Conservation (phyloP, 1,140 invertebrate genomes). For the Vanessa atalanta region DNA sequence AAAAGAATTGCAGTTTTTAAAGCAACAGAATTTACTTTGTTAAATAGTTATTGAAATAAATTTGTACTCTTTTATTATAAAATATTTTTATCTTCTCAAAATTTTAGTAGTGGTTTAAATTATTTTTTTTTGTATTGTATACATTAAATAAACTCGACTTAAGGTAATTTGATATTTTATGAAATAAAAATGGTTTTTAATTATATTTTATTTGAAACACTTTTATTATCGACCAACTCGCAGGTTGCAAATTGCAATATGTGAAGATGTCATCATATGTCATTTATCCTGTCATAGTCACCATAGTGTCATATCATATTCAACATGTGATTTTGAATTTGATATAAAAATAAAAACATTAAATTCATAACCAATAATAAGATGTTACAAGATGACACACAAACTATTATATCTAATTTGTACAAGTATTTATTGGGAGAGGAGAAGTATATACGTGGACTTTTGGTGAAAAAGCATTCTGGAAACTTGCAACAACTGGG, state of each 20-base stretch:
- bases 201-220: too few species aligned
- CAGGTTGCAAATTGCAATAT: background rate
- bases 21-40: background rate
- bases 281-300: background rate
- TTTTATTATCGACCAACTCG: too few species aligned
- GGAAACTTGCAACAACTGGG: slow-evolving; percentile 73
- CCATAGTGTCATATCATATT: background rate
- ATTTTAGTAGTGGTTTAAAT: too few species aligned
- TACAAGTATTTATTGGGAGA: slow-evolving; percentile 51
- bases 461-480: slow-evolving; percentile 78
- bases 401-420: slow-evolving; percentile 47
- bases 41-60: background rate
- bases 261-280: background rate
- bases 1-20: background rate
- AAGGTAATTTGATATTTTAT: too few species aligned
- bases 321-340: background rate
- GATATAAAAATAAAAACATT: slow-evolving; percentile 16
- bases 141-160: too few species aligned
- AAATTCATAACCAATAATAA: slow-evolving; percentile 3
- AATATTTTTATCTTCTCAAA: too few species aligned
- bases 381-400: slow-evolving; percentile 58
- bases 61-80: background rate
- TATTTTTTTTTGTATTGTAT: too few species aligned
- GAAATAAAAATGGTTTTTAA: too few species aligned
- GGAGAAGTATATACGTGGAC: slow-evolving; percentile 37